Base-by-base conservation (phyloP, 2,888 invertebrate genomes). In the Lasioglossum oenotherae region DNA sequence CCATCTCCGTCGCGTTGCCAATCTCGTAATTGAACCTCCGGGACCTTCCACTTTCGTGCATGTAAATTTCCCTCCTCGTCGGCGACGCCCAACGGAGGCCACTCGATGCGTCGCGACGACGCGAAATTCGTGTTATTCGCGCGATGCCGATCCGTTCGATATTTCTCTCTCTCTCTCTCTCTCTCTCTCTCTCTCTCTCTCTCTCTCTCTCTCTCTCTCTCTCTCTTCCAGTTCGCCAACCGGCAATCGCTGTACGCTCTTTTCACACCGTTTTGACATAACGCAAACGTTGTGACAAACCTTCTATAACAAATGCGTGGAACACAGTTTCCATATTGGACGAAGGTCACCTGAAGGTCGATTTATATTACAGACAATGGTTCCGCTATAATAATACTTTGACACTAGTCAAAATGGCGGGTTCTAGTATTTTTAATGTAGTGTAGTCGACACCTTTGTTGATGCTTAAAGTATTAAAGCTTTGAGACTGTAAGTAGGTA, bases 11-110 rank as follows among this genome's bases (percentile, higher is more conserved):
- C 85, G 82, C 83, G 85, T 86, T 90, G 90, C 90, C 92, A 93
- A 94, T 94, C 93, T 92, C 90, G 91, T 93, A 94, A 94, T 94
- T 94, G 93, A 94, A 93, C 93, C 91, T 87, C 82, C 86, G 90
- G 84, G 88, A 90, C 87, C 80, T 88, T 88, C 86, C 81, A 89
- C 86, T 80, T 84, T 88, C 77, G 80, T 87, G 53, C 83, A 88
- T 89, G 90, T 90, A 89, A 90, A 90, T 89, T 90, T 80, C 78
- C 53, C 64, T 75, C 74, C 80, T 84, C 82, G 81, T 80, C 74
- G 82, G 72, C 77, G 82, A 53, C 82, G 76, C 74, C 73, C 53
- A 60, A 57, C 44, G 64, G 44, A 46, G 16, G 23, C 46, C 60
- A 67, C 79, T 82, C 74, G 44, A 86, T 80, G 78, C 74, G 79